Base-by-base conservation (phyloP, 2,113 vertebrate genomes). In the Urocynchramus pylzowi region DNA sequence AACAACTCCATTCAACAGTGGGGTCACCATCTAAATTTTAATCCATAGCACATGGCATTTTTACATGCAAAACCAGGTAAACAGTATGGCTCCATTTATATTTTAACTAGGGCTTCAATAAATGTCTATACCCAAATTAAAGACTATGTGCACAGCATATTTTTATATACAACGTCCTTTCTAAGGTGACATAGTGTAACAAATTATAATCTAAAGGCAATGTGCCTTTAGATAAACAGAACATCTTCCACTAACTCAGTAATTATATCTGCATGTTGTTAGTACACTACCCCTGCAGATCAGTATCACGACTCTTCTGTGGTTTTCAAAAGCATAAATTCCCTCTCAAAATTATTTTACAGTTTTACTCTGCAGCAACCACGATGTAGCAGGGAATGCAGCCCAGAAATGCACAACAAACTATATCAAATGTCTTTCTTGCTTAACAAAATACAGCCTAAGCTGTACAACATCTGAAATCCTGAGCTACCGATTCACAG, bases 331-430 rank as follows among this genome's bases (percentile, higher is more conserved):
- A 35, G 50, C 44, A 44, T 17, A 27, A 2, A 1, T 22, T 89
- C 30, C 47, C 7, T 67, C 33, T 73, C 63, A 54, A 69, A 70
- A 91, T 67, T 86, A 96, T 92, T 97, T 97, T 95, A 95, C 21
- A 3, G 54, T 91, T 97, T 95, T 95, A 83, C 95, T 95, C 97
- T 78, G 75, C 75, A 94, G 92, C 57, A 97, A 91, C 45, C 82
- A 91, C 76, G 88, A 84, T 82, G 60, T 19, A 93, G 77, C 69
- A 81, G 42, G 60, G 59, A 97, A 96, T 65, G 63, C 75, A 89
- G 64, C 89, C 88, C 94, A 80, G 84, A 97, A 96, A 95, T 41
- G 70, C 52, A 93, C 79, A 93, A 78, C 80, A 88, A 67, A 67
- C 70, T 86, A 17, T 33, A 92, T 56, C 68, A 95, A 89, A 92